Evolutionary conservation across 64 coral and sea anemone genomes (phyloP), one percentile per base, ranked within the genome.

Genomic region (Dendronephthya gigantea): DNA sequence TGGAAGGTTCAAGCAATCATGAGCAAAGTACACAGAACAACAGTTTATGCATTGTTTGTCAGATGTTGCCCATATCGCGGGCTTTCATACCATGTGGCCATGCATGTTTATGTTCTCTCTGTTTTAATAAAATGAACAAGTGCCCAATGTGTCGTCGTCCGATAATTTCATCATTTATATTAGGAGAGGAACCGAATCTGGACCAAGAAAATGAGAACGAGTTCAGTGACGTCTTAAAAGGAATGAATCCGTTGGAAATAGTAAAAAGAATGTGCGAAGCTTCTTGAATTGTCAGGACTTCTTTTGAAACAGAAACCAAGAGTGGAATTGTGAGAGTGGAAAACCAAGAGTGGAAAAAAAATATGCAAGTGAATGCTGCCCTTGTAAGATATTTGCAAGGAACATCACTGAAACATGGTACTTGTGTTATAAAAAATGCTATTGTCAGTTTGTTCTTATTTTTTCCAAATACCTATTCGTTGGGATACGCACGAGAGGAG

Each of bases 81-180:
- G 94, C 91, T 7, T 85, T 93, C 28, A 85, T 97, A 1, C 94
- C 94, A 10, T 97, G 94, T 45, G 84, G 94, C 30, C 94, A 97
- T 90, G 92, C 94, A 16, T 97, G 94, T 51, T 79, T 90, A 27
- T 97, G 94, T 47, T 89, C 86, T 29, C 45, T 84, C 12, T 97
- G 94, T 58, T 93, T 91, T 32, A 29, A 83, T 2, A 83, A 89
- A 49, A 58, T 97, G 22, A 88, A 93, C 9, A 49, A n/a, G 36
- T 97, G 94, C 16, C 94, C 94, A 25, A 86, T 97, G 91, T 97
- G 94, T 70, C 89, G 94, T 9, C 83, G 66, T 43, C 7, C 84
- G 37, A 97, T 97, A 13, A 55, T 81, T 56, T 97, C 94, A 27
- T 97, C 89, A 48, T 97, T 97, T 41, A 69, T 89, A 11, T 82